phyloP scores from a whole-genome alignment of 2,797 vertebrate species.

The Scleropages formosus region DNA sequence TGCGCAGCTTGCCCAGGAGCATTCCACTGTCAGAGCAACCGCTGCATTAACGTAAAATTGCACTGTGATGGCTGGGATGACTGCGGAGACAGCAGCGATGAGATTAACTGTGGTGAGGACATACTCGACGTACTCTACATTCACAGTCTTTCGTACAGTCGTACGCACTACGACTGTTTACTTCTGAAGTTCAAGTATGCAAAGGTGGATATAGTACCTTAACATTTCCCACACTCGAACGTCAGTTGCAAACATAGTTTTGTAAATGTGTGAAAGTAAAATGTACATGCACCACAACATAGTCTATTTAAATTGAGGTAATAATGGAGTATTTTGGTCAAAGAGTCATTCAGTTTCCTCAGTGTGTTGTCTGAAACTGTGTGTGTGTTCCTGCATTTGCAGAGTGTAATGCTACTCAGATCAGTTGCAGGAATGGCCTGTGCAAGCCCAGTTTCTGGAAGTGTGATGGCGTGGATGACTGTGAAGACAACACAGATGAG shows the following conservation, averaged over 20 bases:
- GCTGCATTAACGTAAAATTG: slow-evolving; percentile 65
- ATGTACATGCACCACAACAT: neutral
- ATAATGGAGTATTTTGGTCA: no score
- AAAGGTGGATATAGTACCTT: no score
- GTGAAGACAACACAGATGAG: slow-evolving; percentile 85
- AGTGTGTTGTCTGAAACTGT: slow-evolving; percentile 7
- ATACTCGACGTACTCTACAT: slow-evolving; percentile 14
- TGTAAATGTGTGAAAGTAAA: neutral
- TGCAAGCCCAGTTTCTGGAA: slow-evolving; percentile 86
- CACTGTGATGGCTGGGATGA: slow-evolving; percentile 90
- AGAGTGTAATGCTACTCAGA: slow-evolving; percentile 65
- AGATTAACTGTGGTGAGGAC: slow-evolving; percentile 77
- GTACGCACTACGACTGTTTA: neutral
- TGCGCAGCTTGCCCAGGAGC: slow-evolving; percentile 78
- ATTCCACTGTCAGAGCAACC: slow-evolving; percentile 77
- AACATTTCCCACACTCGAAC: neutral
- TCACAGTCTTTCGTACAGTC: neutral
- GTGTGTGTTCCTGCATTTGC: slow-evolving; percentile 22
- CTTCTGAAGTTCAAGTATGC: neutral
- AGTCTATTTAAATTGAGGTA: neutral
- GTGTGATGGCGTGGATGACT: slow-evolving; percentile 85
- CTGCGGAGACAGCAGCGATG: slow-evolving; percentile 84
- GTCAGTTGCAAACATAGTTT: neutral
- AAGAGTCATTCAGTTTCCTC: no score
- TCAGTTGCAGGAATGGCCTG: slow-evolving; percentile 75